Evolutionary conservation across 2,797 vertebrate species (phyloP).

Genomic region (Mus caroli): DNA sequence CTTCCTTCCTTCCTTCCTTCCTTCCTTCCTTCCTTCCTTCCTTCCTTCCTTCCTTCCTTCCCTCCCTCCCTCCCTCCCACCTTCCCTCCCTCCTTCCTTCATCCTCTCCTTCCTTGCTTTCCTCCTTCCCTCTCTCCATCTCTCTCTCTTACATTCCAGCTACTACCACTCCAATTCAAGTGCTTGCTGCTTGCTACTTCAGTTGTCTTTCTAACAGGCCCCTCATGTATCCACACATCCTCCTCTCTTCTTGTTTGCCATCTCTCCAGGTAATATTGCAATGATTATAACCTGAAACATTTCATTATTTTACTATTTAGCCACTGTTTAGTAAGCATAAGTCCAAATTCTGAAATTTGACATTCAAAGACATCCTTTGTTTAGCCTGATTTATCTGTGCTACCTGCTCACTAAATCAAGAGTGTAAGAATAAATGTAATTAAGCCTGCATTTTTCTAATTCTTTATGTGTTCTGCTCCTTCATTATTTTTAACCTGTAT

Average conservation of each 20-base stretch:
- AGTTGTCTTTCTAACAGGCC: not conserved
- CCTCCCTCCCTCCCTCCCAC: too few species aligned
- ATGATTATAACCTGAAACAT: not conserved
- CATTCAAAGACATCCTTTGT: conserved; percentile 30
- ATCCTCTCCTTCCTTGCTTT: too few species aligned
- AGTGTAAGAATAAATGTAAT: not conserved
- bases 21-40: not conserved
- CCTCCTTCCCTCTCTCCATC: too few species aligned
- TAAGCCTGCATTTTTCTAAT: conserved; percentile 54
- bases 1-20: not conserved
- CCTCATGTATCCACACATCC: not conserved
- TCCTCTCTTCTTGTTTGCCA: not conserved
- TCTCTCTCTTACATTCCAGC: not conserved
- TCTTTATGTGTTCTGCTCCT: not conserved
- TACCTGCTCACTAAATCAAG: not conserved
- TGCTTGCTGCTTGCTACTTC: conserved; percentile 29
- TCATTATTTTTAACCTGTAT: not conserved
- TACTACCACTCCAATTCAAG: not conserved
- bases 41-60: not conserved
- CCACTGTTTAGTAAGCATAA: not conserved
- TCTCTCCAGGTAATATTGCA: conserved; percentile 19
- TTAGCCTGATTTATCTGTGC: not conserved
- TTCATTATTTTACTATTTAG: conserved; percentile 29
- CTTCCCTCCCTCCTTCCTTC: fast-evolving
- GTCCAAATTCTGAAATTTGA: conserved; percentile 18